Percentiles rank a stretch among this genome's conserved stretches.
Conservation (phyloP, 1,140 invertebrate species). For the Thereuonema tuberculata region DNA sequence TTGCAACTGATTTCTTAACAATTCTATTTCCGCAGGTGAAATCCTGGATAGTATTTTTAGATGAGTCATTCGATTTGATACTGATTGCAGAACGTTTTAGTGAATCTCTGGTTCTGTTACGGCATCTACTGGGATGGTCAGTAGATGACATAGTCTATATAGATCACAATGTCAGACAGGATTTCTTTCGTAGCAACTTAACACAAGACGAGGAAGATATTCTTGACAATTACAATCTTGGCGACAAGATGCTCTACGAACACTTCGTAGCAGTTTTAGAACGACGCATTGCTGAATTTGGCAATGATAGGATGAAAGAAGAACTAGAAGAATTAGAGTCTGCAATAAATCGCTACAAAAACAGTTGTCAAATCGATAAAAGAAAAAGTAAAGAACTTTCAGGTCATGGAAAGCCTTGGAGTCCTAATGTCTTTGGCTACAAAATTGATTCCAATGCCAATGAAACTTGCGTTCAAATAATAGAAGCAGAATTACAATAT, state of each 20-base stretch:
- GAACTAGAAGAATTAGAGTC: conserved; percentile 18
- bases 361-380: too few relatives aligned
- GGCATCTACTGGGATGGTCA: conserved; percentile 36
- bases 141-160: conserved; percentile 33
- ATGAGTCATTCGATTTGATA: conserved; percentile 39
- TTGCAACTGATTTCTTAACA: too few relatives aligned
- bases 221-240: conserved; percentile 15
- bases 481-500: too few relatives aligned
- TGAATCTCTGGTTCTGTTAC: conserved; percentile 38
- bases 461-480: too few relatives aligned
- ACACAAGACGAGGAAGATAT: conserved; percentile 12
- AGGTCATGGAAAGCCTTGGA: too few relatives aligned
- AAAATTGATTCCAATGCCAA: too few relatives aligned
- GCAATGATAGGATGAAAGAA: conserved; percentile 10
- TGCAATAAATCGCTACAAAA: too few relatives aligned
- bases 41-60: too few relatives aligned
- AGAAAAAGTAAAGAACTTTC: too few relatives aligned
- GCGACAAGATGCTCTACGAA: conserved; percentile 18
- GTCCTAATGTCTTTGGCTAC: too few relatives aligned
- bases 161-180: conserved; percentile 26
- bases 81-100: conserved; percentile 41
- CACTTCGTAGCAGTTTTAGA: conserved; percentile 16
- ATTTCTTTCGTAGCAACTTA: conserved; percentile 15
- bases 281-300: conserved; percentile 13
- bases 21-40: too few relatives aligned